Evolutionary conservation across 2,888 invertebrate species (phyloP).

Genomic region (Lamellibrachia columna): DNA sequence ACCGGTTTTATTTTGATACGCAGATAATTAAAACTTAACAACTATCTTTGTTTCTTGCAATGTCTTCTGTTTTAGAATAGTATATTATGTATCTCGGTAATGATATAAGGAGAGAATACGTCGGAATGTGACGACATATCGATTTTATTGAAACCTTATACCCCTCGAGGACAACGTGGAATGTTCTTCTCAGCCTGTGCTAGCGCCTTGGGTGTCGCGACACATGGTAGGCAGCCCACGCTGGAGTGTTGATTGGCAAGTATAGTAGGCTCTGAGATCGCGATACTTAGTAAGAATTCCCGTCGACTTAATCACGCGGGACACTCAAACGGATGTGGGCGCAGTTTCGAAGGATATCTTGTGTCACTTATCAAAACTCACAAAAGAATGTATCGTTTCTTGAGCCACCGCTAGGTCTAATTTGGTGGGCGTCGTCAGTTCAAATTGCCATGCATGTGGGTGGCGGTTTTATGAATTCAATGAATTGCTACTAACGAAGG

Average conservation of each 20-base stretch:
- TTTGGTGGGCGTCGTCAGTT: too few relatives aligned
- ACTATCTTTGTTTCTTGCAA: not conserved
- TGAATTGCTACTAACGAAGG: too few relatives aligned
- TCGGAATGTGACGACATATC: not conserved
- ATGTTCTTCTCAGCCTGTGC: not conserved
- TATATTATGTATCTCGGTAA: not conserved
- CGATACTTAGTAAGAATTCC: not conserved
- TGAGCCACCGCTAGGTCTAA: not conserved
- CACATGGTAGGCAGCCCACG: not conserved
- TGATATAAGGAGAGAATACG: not conserved
- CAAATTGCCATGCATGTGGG: too few relatives aligned
- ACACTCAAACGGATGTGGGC: conserved; percentile 6
- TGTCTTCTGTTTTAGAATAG: not conserved
- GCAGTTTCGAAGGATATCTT: not conserved
- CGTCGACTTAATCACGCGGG: not conserved
- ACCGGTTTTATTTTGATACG: not conserved
- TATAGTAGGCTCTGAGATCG: not conserved
- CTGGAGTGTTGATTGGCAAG: not conserved
- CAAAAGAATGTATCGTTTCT: not conserved
- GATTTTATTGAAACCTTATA: not conserved
- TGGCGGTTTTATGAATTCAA: too few relatives aligned
- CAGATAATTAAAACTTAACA: not conserved
- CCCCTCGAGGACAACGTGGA: not conserved
- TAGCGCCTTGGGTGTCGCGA: not conserved
- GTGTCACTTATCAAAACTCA: not conserved